Evolutionary conservation across 2,888 invertebrate genomes (phyloP).

Genomic region (Lycophotia porphyrea): DNA sequence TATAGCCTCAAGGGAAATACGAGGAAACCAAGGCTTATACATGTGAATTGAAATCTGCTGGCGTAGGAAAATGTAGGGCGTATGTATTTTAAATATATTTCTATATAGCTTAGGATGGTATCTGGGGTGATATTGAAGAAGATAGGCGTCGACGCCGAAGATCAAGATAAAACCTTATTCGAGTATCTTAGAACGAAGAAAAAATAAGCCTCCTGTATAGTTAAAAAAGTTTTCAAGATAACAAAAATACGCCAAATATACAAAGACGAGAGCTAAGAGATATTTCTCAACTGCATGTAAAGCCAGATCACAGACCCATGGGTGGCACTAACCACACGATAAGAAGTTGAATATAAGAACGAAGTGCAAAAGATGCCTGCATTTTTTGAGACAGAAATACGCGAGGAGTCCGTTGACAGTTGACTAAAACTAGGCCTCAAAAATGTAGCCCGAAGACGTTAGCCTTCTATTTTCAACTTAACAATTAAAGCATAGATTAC

Average conservation of each 20-base stretch:
- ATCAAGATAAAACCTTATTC: not conserved
- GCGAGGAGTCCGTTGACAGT: not conserved
- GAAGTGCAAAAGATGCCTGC: not conserved
- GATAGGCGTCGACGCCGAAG: slow-evolving; percentile 8
- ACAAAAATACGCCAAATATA: not conserved
- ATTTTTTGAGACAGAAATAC: no score
- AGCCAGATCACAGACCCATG: no score
- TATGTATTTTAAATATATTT: slow-evolving; percentile 12
- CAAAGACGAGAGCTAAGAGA: no score
- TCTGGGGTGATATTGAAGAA: slow-evolving; percentile 28
- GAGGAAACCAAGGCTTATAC: slow-evolving; percentile 35
- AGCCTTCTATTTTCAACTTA: not conserved
- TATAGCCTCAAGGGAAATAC: slow-evolving; percentile 52
- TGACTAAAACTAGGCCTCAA: not conserved
- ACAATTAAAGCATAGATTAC: not conserved
- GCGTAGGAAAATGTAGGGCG: slow-evolving; percentile 7
- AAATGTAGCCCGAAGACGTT: no score
- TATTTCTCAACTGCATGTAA: no score
- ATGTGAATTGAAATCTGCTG: slow-evolving; percentile 51
- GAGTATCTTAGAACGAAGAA: not conserved
- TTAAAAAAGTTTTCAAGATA: not conserved
- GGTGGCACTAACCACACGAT: no score
- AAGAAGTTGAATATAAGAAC: no score
- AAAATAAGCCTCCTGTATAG: not conserved
- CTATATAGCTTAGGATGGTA: not conserved